Evolutionary conservation across 2,113 vertebrate genomes (phyloP), one percentile per base, ranked within the genome.

Genomic region (Pseudorectes ferrugineus): DNA sequence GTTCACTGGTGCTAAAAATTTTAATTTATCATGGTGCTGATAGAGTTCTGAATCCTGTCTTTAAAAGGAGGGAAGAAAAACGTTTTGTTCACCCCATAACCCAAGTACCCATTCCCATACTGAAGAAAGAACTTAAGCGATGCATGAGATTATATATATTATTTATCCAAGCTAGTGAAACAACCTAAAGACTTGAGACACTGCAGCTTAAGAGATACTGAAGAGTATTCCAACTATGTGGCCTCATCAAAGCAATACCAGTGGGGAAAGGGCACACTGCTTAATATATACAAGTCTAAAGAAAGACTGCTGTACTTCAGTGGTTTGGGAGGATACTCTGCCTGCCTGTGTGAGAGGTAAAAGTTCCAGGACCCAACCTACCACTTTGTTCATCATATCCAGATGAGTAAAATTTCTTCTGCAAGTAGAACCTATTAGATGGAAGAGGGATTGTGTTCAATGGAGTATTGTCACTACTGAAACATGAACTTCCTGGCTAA

Each of bases 1-100:
- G 48, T 79, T 67, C 46, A 55, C 15, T 78, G 93, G 85, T 97
- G 94, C 91, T 93, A 80, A 82, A 73, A 70, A 20, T 31, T 63
- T 46, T 57, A 57, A 68, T 12, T 65, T 88, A 11, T 3, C 40
- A 6, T 49, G 83, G 81, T 95, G 76, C 92, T 91, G 54, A 54
- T 75, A 35, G 73, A 70, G 21, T 80, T 62, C 43, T 74, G 42
- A 75, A 45, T 59, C 28, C 65, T 80, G 22, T 28, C 28, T 70
- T 89, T 88, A 55, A 58, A 85, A 66, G 29, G 35, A 67, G 26
- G 12, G 14, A 43, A 77, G 42, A 43, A 70, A 36, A 73, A 72
- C 2, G 5, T 43, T 85, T 22, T 82, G 25, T 54, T 72, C 5
- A 31, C 11, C 42, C 45, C 2, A 2, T 46, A 51, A 63, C 26